Conservation (phyloP, 1,140 invertebrate species). For the Caerostris extrusa region DNA sequence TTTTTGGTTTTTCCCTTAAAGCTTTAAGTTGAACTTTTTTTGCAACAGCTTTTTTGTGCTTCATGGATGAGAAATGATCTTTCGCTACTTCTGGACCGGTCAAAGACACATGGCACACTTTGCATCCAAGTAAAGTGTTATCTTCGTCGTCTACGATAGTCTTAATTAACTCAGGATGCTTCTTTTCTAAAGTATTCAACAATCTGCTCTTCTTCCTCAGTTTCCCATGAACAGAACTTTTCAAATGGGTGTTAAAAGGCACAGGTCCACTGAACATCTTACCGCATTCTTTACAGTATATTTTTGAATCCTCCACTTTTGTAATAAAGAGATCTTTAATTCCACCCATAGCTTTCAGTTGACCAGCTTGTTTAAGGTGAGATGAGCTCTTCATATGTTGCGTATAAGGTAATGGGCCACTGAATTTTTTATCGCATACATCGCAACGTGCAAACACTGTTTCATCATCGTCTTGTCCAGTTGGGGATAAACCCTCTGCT, state of each 20-base stretch:
- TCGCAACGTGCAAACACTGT: background rate
- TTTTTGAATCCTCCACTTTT: background rate
- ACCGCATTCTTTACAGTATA: constrained; percentile 41
- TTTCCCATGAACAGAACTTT: constrained; percentile 18
- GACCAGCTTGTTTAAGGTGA: background rate
- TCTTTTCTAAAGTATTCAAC: background rate
- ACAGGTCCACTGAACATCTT: constrained; percentile 49
- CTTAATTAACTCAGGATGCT: constrained; percentile 32
- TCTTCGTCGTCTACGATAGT: constrained; percentile 15
- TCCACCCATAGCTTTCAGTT: background rate
- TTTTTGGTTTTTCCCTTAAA: background rate
- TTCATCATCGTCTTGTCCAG: background rate
- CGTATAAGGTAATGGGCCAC: constrained; percentile 1
- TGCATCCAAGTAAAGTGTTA: background rate
- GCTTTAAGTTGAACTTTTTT: constrained; percentile 29
- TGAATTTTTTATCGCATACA: constrained; percentile 34
- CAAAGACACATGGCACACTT: constrained; percentile 12
- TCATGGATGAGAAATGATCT: constrained; percentile 1
- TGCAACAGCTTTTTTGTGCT: constrained; percentile 30
- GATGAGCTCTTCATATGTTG: constrained; percentile 12
- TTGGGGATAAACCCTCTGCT: background rate
- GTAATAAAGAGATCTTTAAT: constrained; percentile 39
- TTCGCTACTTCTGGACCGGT: constrained; percentile 41
- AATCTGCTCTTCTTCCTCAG: background rate
- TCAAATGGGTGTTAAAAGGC: constrained; percentile 34